These are phyloP conservation scores for Halcyon chelicuti DNA, from an alignment of 2,797 vertebrate genomes.

Conservation along the genomic window DNA sequence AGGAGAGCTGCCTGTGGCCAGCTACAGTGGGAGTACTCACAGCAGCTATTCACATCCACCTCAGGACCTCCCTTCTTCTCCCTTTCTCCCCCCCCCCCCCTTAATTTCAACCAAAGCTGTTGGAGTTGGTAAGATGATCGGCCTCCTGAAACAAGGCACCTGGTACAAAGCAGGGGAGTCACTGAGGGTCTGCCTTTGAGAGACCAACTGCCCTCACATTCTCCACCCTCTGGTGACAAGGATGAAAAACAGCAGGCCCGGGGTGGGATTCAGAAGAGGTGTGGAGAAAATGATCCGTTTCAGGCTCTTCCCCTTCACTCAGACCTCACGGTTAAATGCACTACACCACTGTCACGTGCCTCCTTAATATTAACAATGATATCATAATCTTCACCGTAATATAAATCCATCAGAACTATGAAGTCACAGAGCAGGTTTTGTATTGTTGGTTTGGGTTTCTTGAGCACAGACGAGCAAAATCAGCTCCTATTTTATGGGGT, in stretches of 20 bases:
- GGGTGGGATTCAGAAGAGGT: background rate
- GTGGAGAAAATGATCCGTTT: background rate
- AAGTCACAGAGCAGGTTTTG: background rate
- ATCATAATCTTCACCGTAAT: background rate
- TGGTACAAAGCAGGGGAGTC: background rate
- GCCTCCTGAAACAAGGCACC: background rate
- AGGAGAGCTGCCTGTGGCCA: background rate
- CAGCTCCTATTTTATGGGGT: background rate
- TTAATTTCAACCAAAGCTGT: background rate
- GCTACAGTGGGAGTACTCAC: fast-evolving
- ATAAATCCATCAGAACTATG: background rate
- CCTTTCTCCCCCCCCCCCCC: no score
- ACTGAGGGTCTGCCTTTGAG: background rate
- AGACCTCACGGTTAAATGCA: background rate
- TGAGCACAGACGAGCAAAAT: background rate
- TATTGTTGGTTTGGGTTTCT: background rate
- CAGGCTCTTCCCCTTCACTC: fast-evolving
- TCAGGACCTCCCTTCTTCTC: background rate
- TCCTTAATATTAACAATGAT: background rate
- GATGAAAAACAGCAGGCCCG: background rate
- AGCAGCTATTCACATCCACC: background rate
- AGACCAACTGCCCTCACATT: background rate
- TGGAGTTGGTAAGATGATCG: background rate
- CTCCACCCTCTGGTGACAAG: background rate
- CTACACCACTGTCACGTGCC: fast-evolving